A percentile compares a stretch with the other conserved stretches of the same genome.
Evolutionary conservation across 2,113 vertebrate species (phyloP).

Genomic region (Poicephalus gulielmi): DNA sequence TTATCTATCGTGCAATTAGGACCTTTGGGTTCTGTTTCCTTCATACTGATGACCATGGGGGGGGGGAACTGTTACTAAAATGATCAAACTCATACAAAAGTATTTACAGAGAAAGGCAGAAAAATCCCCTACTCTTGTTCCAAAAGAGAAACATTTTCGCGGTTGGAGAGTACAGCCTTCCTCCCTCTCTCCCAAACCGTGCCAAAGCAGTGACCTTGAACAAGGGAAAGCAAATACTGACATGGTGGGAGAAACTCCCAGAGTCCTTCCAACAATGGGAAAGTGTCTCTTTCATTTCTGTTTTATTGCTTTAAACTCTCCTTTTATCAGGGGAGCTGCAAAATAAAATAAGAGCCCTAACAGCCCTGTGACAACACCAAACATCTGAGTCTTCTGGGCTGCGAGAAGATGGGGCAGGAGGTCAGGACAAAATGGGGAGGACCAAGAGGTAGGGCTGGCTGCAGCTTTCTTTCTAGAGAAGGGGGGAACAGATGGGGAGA

Average conservation of each 20-base stretch:
- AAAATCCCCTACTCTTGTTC: slow-evolving; percentile 61
- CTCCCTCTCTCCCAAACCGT: not conserved
- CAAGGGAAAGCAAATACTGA: not conserved
- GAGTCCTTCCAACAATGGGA: slow-evolving; percentile 42
- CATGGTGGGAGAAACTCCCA: slow-evolving; percentile 18
- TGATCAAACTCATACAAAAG: slow-evolving; percentile 63
- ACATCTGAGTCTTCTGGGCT: not conserved
- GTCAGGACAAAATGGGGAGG: not conserved
- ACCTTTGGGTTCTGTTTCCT: slow-evolving; percentile 72
- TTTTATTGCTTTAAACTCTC: slow-evolving; percentile 24
- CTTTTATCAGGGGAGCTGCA: slow-evolving; percentile 16
- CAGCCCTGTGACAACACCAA: not conserved
- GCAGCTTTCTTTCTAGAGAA: slow-evolving; percentile 62
- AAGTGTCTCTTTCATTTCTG: slow-evolving; percentile 47
- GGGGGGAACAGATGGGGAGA: not conserved
- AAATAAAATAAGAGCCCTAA: not conserved
- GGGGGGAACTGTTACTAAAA: slow-evolving; percentile 70
- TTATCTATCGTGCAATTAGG: slow-evolving; percentile 65
- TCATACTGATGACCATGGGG: slow-evolving; percentile 74
- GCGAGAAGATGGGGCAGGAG: not conserved
- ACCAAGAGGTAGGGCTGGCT: slow-evolving; percentile 37
- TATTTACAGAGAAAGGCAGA: slow-evolving; percentile 74
- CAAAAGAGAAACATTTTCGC: slow-evolving; percentile 58
- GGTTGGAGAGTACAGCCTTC: slow-evolving; percentile 13
- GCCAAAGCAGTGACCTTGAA: slow-evolving; percentile 54